phyloP scores from a whole-genome alignment of 1,140 invertebrate species.

The Drosophila hydei region DNA sequence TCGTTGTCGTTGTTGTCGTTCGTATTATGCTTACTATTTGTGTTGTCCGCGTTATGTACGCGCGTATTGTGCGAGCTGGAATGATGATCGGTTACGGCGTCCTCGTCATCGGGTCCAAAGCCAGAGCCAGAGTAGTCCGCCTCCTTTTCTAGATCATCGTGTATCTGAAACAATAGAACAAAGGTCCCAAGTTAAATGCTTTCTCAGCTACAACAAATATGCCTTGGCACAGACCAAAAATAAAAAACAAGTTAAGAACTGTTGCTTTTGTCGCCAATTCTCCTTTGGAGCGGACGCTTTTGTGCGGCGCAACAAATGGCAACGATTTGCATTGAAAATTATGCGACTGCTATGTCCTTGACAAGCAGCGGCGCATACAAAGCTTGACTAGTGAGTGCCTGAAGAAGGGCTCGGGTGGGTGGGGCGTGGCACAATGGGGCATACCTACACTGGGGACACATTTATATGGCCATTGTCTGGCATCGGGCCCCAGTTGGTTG shows the following conservation, averaged over 20 bases:
- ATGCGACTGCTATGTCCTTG: conserved; percentile 68
- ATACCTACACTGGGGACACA: conserved; percentile 53
- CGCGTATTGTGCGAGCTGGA: conserved; percentile 69
- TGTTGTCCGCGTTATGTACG: conserved; percentile 56
- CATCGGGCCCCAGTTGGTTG: conserved; percentile 37
- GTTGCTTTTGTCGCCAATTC: neutral
- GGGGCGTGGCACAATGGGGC: conserved; percentile 24
- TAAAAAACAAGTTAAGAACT: neutral
- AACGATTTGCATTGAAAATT: conserved; percentile 71
- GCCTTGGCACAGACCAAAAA: neutral
- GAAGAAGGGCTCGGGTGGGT: neutral
- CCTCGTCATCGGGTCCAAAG: conserved; percentile 89
- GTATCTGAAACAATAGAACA: conserved; percentile 77
- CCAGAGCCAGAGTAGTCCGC: conserved; percentile 89
- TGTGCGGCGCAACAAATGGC: conserved; percentile 65
- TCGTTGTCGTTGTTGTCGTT: conserved; percentile 79
- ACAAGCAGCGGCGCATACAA: conserved; percentile 33
- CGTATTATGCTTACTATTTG: conserved; percentile 79
- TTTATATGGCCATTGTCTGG: conserved; percentile 70
- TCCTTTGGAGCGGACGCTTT: conserved; percentile 19
- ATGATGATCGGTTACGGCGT: conserved; percentile 80
- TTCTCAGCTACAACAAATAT: neutral
- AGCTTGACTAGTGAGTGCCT: conserved; percentile 3
- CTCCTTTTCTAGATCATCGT: conserved; percentile 85
- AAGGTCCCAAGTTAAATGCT: neutral